Evolutionary conservation across 2,113 vertebrate species (phyloP), one percentile per base, ranked within the genome.

Genomic region (human): DNA sequence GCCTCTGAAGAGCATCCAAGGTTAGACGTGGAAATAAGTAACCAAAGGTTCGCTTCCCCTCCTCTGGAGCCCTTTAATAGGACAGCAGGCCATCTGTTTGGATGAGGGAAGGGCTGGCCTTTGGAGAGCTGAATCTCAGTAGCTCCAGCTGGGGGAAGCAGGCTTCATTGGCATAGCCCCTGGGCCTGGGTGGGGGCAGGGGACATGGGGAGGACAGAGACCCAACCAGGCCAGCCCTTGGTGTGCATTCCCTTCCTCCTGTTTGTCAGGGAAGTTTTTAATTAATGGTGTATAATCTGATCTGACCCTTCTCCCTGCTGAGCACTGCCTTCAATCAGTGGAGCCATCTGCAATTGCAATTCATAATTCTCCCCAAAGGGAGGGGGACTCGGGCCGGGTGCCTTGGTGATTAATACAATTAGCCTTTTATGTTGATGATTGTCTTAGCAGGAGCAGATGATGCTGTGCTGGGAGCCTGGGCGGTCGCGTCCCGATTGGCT

Each of bases 271-370:
- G 95, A 98, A 97, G 97, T 98, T 98, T 98, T 98, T 98, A 98
- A 98, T 98, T 98, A 98, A 98, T 98, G 95, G 97, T 98, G 95
- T 98, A 96, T 97, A 98, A 98, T 98, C 97, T 97, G 97, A 98
- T 98, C 97, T 96, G 97, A 94, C 93, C 97, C 90, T 95, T 97
- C 96, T 97, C 96, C 97, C 98, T 38, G 97, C 97, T 97, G 98
- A 97, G 98, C 89, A 4, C 90, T 87, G 98, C 97, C 97, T 98
- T 98, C 98, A 98, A 98, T 98, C 98, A 97, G 97, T 18, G 0
- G 55, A 95, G 94, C 98, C 98, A 98, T 98, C 98, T 98, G 97
- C 97, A 97, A 97, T 90, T 81, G 97, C 97, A 97, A 98, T 97
- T 98, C 98, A 98, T 97, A 97, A 98, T 96, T 98, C 97, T 97